phyloP scores from a whole-genome alignment of 2,113 vertebrate species.

The Toxotes chatareus region DNA sequence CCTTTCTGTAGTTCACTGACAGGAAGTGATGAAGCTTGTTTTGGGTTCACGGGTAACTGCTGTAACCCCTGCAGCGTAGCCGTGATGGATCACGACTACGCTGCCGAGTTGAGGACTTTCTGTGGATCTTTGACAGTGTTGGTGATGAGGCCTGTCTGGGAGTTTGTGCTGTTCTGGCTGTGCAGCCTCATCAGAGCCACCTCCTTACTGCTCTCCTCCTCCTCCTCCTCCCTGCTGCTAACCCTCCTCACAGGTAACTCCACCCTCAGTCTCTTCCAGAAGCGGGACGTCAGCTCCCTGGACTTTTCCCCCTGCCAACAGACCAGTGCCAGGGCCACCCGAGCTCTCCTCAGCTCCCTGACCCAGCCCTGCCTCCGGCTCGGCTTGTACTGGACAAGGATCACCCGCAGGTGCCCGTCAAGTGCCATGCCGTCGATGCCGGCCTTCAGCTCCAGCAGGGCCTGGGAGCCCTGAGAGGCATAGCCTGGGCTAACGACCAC shows the following conservation, averaged over 20 bases:
- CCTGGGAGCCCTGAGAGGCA: conserved; percentile 91
- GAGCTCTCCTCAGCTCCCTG: conserved; percentile 90
- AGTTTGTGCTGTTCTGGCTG: conserved; percentile 70
- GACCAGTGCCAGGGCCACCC: conserved; percentile 89
- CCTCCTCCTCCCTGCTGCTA: not conserved
- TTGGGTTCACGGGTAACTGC: too few relatives aligned
- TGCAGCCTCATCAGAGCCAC: conserved; percentile 53
- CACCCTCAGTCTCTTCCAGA: conserved; percentile 95
- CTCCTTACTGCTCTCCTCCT: conserved; percentile 18
- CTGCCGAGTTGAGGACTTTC: conserved; percentile 31
- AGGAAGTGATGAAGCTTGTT: not conserved
- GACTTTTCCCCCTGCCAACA: conserved; percentile 97
- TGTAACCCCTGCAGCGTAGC: too few relatives aligned
- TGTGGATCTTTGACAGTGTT: conserved; percentile 27
- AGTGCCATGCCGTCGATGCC: conserved; percentile 92
- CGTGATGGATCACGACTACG: not conserved
- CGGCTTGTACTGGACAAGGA: conserved; percentile 93
- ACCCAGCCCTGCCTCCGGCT: conserved; percentile 87
- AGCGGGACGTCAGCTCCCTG: conserved; percentile 87
- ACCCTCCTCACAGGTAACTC: conserved; percentile 88
- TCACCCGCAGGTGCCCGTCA: conserved; percentile 90
- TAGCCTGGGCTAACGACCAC: conserved; percentile 95
- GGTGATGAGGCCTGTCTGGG: conserved; percentile 64
- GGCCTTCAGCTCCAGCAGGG: conserved; percentile 96
- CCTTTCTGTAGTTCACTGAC: not conserved